Base-by-base conservation (phyloP, 1,140 invertebrate genomes). In the Drosophila ohnishii region DNA sequence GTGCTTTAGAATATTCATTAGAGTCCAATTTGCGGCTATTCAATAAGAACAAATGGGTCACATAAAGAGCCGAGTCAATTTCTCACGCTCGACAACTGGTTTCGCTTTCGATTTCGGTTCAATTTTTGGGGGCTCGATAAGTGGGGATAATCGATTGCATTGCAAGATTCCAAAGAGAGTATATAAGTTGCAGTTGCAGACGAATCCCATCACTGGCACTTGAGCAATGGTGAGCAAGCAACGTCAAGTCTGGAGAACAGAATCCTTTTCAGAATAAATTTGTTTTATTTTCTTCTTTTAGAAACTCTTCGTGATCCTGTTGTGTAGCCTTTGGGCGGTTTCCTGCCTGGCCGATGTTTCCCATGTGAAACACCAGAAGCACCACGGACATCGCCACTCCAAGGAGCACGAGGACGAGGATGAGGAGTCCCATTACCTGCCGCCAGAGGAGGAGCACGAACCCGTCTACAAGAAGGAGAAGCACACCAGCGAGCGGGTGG, bases 21-120 rank as follows among this genome's bases (percentile, higher is more conserved):
- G 75, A 62, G 58, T 70, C 56, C 63, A 50, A 88, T 79, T 87
- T 66, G 80, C 34, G 25, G 30, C 47, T 61, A 80, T 80, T 84
- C 58, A 88, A 66, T 70, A 48, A 59, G 65, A 72, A 86, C 47
- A 86, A 83, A 88, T 83, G 79, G 72, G 75, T 86, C 76, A 72
- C 59, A 76, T 60, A 57, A 70, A 70, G 57, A 65, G 51, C 39
- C 47, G 32, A 62, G 60, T 62, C 51, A 56, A 77, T 83, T 87
- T 87, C 84, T 87, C 83, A 88, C 83, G 84, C 64, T 77, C 34
- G 51, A 25, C 48, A 87, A 86, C 82, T 44, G 82, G 82, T 86
- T 86, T 78, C 32, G 35, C 25, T 30, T 25, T 40, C 44, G 34
- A 40, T 71, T 47, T 71, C 22, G 13, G 3, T 44, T 30, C n/a